Evolutionary conservation across 2,888 invertebrate species (phyloP), one percentile per base, ranked within the genome.

Genomic region (Nasonia oneida): DNA sequence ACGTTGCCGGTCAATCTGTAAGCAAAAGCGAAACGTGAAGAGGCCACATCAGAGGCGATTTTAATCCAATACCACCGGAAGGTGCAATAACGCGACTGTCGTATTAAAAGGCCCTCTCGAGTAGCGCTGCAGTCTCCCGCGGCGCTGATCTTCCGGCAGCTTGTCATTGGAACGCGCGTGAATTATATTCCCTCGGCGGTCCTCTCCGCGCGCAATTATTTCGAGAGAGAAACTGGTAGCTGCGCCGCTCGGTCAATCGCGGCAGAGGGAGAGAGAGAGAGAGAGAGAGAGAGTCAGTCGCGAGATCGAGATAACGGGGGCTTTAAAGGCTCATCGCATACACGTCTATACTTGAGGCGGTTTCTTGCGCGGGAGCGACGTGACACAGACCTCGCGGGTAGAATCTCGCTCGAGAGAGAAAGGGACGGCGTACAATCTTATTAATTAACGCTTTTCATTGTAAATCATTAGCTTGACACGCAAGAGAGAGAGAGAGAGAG

Each of bases 281-380:
- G 37, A 37, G 4, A 37, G 37, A 37, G 37, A 37, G 37, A 4
- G 37, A 37, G 37, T 61, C 57, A 61, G n/a, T 61, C 57, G 57
- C 57, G 57, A 61, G 70, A 81, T 83, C 88, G 88, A 89, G 89
- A 90, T 90, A 90, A 90, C 90, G 90, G 89, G 86, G 86, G 87
- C 89, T 67, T 83, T 83, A 83, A 78, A 83, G 83, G 73, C 83
- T 47, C 83, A 78, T 83, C 83, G 76, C 18, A n/a, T 61, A 15
- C 15, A 61, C 15, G 14, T 15, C 73, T 67, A 42, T 47, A 71
- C 64, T 47, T 6, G 47, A 81, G 75, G 81, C 75, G 29, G 75
- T 81, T 71, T 75, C 75, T 81, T 64, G 47, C 33, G 6, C 18
- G 15, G 4, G n/a, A 61, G 57, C n/a, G 57, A 81, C 47, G 50